Conservation (phyloP, 2,113 vertebrate genomes). For the Empidonax traillii region DNA sequence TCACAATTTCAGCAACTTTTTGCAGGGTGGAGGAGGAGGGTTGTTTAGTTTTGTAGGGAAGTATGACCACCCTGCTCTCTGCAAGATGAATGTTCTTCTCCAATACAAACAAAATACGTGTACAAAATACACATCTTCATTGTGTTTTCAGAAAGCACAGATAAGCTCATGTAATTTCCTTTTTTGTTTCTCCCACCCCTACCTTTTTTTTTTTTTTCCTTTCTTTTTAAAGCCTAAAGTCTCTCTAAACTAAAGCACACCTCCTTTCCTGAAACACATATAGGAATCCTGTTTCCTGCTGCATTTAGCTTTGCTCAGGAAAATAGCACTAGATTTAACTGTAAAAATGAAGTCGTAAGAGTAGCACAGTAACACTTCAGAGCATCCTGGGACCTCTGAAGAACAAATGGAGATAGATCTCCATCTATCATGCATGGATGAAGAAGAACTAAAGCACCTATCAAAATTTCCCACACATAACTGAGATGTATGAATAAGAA, state of each 20-base stretch:
- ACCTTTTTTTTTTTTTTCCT: neutral
- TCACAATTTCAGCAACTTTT: neutral
- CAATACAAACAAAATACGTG: neutral
- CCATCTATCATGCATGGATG: neutral
- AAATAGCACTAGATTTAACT: neutral
- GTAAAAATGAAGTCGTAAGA: neutral
- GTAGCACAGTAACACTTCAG: accelerated
- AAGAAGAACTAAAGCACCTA: neutral
- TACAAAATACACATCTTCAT: neutral
- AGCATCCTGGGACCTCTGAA: neutral
- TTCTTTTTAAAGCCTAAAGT: neutral
- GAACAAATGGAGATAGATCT: neutral
- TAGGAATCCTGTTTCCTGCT: neutral
- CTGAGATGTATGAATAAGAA: neutral
- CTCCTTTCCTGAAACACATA: neutral
- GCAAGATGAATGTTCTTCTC: neutral
- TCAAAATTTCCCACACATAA: neutral
- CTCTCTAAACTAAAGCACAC: neutral
- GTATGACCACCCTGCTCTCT: neutral
- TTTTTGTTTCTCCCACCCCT: neutral
- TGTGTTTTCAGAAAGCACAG: neutral
- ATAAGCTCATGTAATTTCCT: neutral
- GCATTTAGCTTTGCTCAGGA: neutral
- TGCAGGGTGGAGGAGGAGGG: neutral
- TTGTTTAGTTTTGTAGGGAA: neutral